Percentiles rank a stretch among this genome's conserved stretches.
phyloP scores from a whole-genome alignment of 53 echinoderm and acorn worm genomes.

The Crossaster papposus region DNA sequence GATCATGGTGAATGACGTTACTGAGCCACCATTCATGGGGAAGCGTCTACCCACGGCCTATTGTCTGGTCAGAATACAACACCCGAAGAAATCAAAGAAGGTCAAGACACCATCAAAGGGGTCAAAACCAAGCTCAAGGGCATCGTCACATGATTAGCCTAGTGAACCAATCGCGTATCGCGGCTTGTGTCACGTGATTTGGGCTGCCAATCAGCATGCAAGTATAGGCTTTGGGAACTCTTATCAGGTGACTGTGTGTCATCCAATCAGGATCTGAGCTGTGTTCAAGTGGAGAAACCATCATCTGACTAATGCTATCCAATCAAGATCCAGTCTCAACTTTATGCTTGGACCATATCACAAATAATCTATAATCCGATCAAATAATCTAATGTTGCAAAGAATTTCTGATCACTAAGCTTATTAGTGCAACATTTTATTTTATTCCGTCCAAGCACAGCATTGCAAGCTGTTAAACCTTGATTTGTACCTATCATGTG shows the following conservation, averaged over 20 bases:
- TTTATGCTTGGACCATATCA: neutral
- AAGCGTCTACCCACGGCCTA: conserved; percentile 78
- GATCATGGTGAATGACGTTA: conserved; percentile 88
- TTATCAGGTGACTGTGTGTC: neutral
- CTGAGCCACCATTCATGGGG: conserved; percentile 85
- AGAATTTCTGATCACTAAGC: neutral
- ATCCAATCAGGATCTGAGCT: conserved; percentile 3
- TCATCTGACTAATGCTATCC: neutral
- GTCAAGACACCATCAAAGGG: conserved; percentile 69
- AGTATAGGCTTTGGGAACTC: neutral
- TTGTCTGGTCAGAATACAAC: conserved; percentile 75
- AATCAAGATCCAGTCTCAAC: neutral
- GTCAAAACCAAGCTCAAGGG: conserved; percentile 60
- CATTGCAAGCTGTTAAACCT: neutral
- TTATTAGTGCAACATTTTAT: neutral
- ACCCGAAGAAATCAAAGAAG: conserved; percentile 91
- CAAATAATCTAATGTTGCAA: no score
- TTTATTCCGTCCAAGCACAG: conserved; percentile 14
- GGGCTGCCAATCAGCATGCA: conserved; percentile 5
- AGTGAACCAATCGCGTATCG: neutral
- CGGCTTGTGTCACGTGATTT: neutral
- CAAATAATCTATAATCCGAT: neutral
- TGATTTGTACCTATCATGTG: neutral
- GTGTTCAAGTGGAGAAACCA: no score
- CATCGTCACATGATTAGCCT: conserved; percentile 46